Evolutionary conservation across 2,113 vertebrate genomes (phyloP), one percentile per base, ranked within the genome.

Genomic region (Scortum barcoo): DNA sequence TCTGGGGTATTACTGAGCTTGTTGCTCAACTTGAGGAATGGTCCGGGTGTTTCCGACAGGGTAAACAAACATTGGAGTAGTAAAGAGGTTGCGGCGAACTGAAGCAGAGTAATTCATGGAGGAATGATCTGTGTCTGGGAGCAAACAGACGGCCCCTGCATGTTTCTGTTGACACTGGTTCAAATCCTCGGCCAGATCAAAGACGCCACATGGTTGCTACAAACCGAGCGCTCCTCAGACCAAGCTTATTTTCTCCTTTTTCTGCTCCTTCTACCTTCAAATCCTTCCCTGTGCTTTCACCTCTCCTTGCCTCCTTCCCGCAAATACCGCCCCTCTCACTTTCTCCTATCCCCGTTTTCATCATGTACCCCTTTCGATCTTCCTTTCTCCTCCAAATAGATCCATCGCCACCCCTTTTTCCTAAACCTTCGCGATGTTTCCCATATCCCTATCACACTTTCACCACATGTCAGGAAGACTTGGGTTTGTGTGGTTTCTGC

Each of bases 121-220:
- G 88, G 74, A 88, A 81, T 83, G 76, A 88, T 90, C 66, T 86
- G 83, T 68, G 78, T 91, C 88, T 91, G 78, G 77, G 82, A 88
- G 88, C 77, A 77, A 91, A 92, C 81, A 89, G 57, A 75, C 68
- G 75, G 74, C 65, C 81, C 58, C 69, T 78, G 69, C 60, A 86
- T 84, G 80, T 91, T 93, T 92, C 86, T 89, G 81, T 86, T 91
- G 86, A 90, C 83, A 81, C 73, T 46, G 54, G 78, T 90, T 90
- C 85, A 92, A 92, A 80, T 88, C 69, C 62, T 84, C 51, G 58
- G 51, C 66, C 72, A 89, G 89, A 93, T 95, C 87, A 95, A 94
- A 95, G 91, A 83, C 56, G 17, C 86, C 88, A 85, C 88, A 93
- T 85, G 85, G 83, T 83, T 86, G 44, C 72, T 76, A 72, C 71